A percentile compares a stretch with the other conserved stretches of the same genome.
phyloP scores from a whole-genome alignment of 1,140 invertebrate species.

The Plectrocnemia conspersa region DNA sequence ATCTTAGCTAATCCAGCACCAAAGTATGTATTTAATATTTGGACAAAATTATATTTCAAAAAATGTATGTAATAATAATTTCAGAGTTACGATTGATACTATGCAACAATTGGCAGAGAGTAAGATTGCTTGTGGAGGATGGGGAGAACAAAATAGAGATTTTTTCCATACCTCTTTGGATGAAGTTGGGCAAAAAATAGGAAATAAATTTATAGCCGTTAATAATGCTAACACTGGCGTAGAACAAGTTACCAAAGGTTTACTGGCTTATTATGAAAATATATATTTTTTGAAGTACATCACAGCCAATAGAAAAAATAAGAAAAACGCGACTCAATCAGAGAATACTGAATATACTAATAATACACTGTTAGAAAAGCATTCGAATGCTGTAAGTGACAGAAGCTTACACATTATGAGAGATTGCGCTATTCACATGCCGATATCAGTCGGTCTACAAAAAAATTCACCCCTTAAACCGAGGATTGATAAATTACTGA shows the following conservation, averaged over 20 bases:
- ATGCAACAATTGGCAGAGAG: constrained; percentile 61
- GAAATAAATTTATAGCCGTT: constrained; percentile 59
- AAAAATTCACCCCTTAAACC: constrained; percentile 75
- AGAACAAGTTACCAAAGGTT: constrained; percentile 60
- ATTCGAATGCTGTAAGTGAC: constrained; percentile 41
- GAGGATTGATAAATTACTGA: constrained; percentile 61
- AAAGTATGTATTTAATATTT: constrained; percentile 50
- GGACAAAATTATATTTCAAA: constrained; percentile 1
- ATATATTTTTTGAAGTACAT: constrained; percentile 64
- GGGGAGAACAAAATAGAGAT: constrained; percentile 62
- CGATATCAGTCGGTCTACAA: constrained; percentile 71
- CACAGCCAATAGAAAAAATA: constrained; percentile 53
- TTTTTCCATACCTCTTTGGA: constrained; percentile 68
- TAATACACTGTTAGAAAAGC: constrained; percentile 8
- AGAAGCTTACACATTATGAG: constrained; percentile 72
- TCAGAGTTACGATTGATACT: constrained; percentile 70
- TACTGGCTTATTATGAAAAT: constrained; percentile 76
- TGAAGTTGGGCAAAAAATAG: constrained; percentile 59
- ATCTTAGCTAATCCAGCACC: constrained; percentile 70
- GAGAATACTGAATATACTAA: constrained; percentile 10
- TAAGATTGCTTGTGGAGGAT: constrained; percentile 60
- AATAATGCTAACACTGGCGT: constrained; percentile 56
- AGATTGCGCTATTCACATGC: constrained; percentile 74
- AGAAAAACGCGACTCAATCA: constrained; percentile 41
- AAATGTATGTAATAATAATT: constrained; percentile 18